phyloP scores from a whole-genome alignment of 1,140 invertebrate species.

The Amyelois transitella region DNA sequence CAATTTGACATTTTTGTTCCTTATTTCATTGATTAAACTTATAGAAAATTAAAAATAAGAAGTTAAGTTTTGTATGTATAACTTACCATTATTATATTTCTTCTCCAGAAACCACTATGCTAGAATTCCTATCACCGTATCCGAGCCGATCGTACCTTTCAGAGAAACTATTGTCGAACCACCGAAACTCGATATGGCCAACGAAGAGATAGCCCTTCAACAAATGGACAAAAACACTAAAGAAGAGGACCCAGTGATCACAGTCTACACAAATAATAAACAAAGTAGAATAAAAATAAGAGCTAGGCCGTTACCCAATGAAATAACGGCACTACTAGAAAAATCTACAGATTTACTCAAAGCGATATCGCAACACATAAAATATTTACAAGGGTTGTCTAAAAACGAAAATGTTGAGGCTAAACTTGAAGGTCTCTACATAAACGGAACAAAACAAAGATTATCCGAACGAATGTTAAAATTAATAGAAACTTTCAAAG shows the following conservation, averaged over 20 bases:
- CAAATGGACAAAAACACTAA: constrained; percentile 50
- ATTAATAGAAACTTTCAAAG: constrained; percentile 77
- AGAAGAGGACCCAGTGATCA: constrained; percentile 74
- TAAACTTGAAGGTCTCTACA: constrained; percentile 38
- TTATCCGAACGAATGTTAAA: constrained; percentile 74
- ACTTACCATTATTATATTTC: not conserved
- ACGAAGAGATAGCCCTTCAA: constrained; percentile 84
- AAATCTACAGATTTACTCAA: constrained; percentile 75
- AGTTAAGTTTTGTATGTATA: no score
- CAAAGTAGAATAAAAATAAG: constrained; percentile 84
- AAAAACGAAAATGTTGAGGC: constrained; percentile 51
- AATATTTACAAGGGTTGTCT: constrained; percentile 45
- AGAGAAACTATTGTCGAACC: constrained; percentile 92
- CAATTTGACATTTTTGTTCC: no score
- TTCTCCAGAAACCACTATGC: constrained; percentile 81
- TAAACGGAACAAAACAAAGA: constrained; percentile 40
- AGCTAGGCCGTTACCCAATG: constrained; percentile 85
- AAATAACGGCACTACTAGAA: constrained; percentile 80
- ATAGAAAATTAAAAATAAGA: no score
- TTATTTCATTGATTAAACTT: no score
- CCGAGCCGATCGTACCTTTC: constrained; percentile 96
- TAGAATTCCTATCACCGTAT: constrained; percentile 91
- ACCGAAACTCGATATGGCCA: constrained; percentile 91
- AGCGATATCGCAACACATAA: constrained; percentile 64
- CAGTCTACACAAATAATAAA: constrained; percentile 82